Base-by-base conservation (phyloP, 1,140 invertebrate species). In the Nautilus pompilius region DNA sequence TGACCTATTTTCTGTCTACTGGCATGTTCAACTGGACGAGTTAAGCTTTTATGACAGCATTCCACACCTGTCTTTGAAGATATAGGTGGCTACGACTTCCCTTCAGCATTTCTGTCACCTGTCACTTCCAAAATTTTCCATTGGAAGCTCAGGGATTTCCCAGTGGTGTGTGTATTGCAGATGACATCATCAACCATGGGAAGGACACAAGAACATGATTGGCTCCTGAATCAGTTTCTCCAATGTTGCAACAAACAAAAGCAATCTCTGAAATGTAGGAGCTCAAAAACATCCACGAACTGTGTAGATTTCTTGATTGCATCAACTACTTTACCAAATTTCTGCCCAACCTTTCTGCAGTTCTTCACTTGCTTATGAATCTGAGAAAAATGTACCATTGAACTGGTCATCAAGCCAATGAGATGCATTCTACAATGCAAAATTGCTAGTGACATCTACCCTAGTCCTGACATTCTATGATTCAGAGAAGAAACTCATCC, bases 251-350 rank as follows among this genome's bases (percentile, higher is more conserved):
- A 46, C n/a, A 46, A 13, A 22, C 24, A 3, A 3, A 22, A 13
- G 45, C 45, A 5, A 46, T 46, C 13, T 20, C 45, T 46, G 13
- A 46, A 17, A 46, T 46, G 45, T 22, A 17, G 24, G 45, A 17
- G 24, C 24, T 3, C 20, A 29, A n/a, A 45, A 56, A 60, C 28
- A 45, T 61, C 17, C 58, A 67, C 20, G 71, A 51, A 24, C 55
- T 69, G 13, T 36, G 64, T 30, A 45, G 67, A 24, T 36, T 73
- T 5, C 28, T 71, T n/a, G 69, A 67, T 3, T 60, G 51, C 17
- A 48, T 67, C 4, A 69, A 79, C 24, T 86, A 80, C 66, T 82
- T 84, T 59, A 30, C 53, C 33, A 68, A 80, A 22, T 86, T 85
- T 62, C 3, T 66, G 2, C 34, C 62, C 13, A 59, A 68, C 5